Evolutionary conservation across 2,888 invertebrate genomes (phyloP), one percentile per base, ranked within the genome.

Genomic region (Synergus itoensis): DNA sequence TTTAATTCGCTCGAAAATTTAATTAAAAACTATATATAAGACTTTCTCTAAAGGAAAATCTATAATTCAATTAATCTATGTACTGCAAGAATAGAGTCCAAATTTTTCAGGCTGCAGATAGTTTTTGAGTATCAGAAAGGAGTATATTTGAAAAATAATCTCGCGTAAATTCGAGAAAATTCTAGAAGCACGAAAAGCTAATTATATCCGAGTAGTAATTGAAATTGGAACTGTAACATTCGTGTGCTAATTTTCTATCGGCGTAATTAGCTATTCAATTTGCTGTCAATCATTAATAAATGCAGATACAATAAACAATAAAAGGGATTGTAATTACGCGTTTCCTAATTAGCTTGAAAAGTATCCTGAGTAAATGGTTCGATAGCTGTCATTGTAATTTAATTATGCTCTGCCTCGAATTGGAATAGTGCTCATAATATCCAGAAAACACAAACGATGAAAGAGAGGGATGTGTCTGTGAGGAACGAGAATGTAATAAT

Each of bases 401-500:
- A 73, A 73, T 73, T 73, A 53, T 8, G 8, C 36, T 36, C 73
- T 11, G 36, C 73, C 36, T 53, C 48, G 48, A 73, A 48, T 73
- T 1, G 28, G 8, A 28, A 48, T 73, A 28, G 8, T n/a, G 48
- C 36, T 67, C 53, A 63, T 75, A 40, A 73, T 75, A 21, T 41
- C 18, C 16, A 36, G n/a, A 12, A 60, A 41, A 76, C 40, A 62
- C 41, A n/a, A 21, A 76, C 43, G 18, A 36, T 77, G 48, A 18
- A 45, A 73, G 28, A 75, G 28, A 45, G 21, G 40, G 45, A 69
- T 11, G 60, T 41, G 77, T 77, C 18, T 67, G 79, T 80, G 82
- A 78, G 81, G 77, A 79, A 79, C 75, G 80, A 81, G 79, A 79
- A 83, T 80, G 85, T 87, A 87, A 88, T 88, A 87, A 88, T 88